Base-by-base conservation (phyloP, 2,888 invertebrate genomes). In the Escarpia spicata region DNA sequence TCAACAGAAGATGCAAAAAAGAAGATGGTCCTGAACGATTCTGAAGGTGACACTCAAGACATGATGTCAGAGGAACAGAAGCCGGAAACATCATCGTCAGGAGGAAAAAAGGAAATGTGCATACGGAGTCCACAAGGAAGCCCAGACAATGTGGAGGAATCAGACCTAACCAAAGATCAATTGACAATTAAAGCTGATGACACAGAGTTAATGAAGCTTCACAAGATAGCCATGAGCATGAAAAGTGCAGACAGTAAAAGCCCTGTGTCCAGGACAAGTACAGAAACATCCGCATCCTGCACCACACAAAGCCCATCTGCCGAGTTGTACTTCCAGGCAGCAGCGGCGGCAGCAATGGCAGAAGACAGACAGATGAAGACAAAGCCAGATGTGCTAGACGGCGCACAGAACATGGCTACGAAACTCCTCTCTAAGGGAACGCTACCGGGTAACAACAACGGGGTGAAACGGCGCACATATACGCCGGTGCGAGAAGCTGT, bases 401-500 rank as follows among this genome's bases (percentile, higher is more conserved):
- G 37, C 31, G 19, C 4, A 43, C 44, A 91, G n/a, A 91, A 37
- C 91, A 19, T 43, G 43, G 43, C 44, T 26, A 37, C 37, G 37
- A 43, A 91, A 91, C 43, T 31, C 43, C 15, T 91, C 19, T 31
- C 31, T 26, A 91, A 44, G n/a, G 91, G 19, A 43, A 43, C 43
- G 31, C 91, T 26, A 31, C 43, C 43, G 15, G 44, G 44, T 4
- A 37, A 12, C 91, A 91, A 15, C 44, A 44, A 91, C n/a, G 91
- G 43, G 8, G 44, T 91, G 91, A 91, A 91, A 37, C 44, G 43
- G 37, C 92, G 92, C 2, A 91, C 92, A 12, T 93, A 92, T 91
- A 93, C 94, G 19, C 94, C 94, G 37, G 93, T 93, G 15, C 92
- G 94, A 52, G 94, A 94, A 91, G 94, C 94, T 3, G 94, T 94